Evolutionary conservation across 2,888 invertebrate species (phyloP), one percentile per base, ranked within the genome.

Genomic region (Lasius platythorax): DNA sequence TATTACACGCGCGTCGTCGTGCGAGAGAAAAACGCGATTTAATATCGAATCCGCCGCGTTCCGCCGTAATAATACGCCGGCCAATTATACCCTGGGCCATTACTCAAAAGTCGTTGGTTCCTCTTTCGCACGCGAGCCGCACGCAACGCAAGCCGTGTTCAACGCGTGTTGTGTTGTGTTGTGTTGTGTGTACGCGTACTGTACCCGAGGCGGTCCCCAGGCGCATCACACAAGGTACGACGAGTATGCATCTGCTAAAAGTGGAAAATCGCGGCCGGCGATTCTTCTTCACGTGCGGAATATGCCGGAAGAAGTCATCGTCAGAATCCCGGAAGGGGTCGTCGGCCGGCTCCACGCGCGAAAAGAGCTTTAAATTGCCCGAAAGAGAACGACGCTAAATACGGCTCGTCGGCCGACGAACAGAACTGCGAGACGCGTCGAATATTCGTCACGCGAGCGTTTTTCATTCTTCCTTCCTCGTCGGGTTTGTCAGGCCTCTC

Each of bases 301-400:
- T 85, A 90, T 90, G 88, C 90, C 91, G 90, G 90, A 90, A 90
- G 90, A 90, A 90, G 90, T 87, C 75, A 86, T 87, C 87, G 85
- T 73, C 40, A 30, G 85, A 33, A 76, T 82, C 82, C 75, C 78
- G 85, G 84, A 89, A 87, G 68, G 67, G 90, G 85, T 89, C 90
- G 78, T 89, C 88, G 90, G 88, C 73, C 83, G 63, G 40, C 33
- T 61, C 72, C 28, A 50, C 66, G 68, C 85, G 82, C 73, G 84
- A 58, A 73, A 72, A 61, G 61, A 73, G 37, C 46, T 46, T 73
- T 37, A 81, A 81, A 81, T 81, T 81, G 79, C 79, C 61, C 74
- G 61, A 61, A n/a, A 46, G 79, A 81, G 30, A 46, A 73, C 46
- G 79, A 72, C 61, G 79, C 79, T 81, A 73, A 81, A 81, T 73